phyloP scores from a whole-genome alignment of 1,140 invertebrate species.

The Zaprionus inermis region DNA sequence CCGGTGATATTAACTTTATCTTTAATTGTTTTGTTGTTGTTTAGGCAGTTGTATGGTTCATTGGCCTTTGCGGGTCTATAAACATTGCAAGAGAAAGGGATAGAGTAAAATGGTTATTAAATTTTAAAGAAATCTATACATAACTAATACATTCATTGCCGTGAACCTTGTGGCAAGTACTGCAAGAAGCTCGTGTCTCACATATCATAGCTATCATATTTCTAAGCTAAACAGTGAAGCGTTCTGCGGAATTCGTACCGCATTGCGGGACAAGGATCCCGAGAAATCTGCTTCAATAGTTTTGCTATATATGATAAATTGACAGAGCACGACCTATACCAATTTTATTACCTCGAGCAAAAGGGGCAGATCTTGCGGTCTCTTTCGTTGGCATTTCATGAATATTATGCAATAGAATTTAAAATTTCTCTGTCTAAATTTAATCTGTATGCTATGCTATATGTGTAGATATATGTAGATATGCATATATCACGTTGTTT shows the following conservation, averaged over 20 bases:
- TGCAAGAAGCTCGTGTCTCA: not conserved
- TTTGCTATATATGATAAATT: slow-evolving; percentile 7
- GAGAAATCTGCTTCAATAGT: not conserved
- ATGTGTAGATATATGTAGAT: not conserved
- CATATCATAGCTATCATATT: slow-evolving; percentile 6
- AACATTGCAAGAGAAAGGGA: not conserved
- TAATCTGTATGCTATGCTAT: slow-evolving; percentile 53
- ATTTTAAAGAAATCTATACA: too few species aligned
- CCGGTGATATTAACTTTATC: not conserved
- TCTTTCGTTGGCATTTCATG: slow-evolving; percentile 27
- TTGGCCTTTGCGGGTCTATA: not conserved
- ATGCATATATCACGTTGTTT: slow-evolving; percentile 30
- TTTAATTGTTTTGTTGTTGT: not conserved
- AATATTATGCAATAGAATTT: slow-evolving; percentile 54
- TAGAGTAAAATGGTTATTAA: not conserved
- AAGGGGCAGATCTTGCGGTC: slow-evolving; percentile 7
- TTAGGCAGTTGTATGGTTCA: not conserved
- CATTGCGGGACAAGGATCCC: not conserved
- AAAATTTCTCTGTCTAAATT: slow-evolving; percentile 55
- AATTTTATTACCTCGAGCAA: slow-evolving; percentile 36
- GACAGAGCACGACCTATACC: slow-evolving; percentile 55
- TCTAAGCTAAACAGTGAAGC: not conserved
- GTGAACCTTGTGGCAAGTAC: too few species aligned
- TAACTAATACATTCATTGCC: too few species aligned
- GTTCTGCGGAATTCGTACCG: not conserved